Evolutionary conservation across 2,113 vertebrate species (phyloP).

Genomic region (Athene cunicularia): DNA sequence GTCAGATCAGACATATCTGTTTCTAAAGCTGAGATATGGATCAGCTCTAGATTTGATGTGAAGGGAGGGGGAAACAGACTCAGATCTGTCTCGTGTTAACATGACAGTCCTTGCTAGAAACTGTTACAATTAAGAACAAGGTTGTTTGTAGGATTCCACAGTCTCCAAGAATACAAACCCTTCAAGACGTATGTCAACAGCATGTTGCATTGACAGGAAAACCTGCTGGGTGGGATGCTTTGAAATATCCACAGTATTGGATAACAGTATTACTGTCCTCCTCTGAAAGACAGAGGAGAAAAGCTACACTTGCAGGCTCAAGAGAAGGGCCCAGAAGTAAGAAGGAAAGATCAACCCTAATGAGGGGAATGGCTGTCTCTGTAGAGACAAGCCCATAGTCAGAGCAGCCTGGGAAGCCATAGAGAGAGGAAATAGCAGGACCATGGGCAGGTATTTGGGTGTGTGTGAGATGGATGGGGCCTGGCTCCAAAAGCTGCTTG

Average conservation of each 20-base stretch:
- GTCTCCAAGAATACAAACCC: not conserved
- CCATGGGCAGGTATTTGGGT: fast-evolving
- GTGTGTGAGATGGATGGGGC: not conserved
- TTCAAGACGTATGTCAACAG: not conserved
- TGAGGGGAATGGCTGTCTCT: not conserved
- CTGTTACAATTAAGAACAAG: not conserved
- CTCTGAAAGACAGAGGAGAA: not conserved
- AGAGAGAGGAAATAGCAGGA: not conserved
- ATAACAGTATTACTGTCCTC: not conserved
- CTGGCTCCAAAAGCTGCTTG: not conserved
- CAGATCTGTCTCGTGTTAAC: not conserved
- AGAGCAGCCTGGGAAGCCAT: not conserved
- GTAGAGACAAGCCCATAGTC: not conserved
- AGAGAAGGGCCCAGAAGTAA: not conserved
- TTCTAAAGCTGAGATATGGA: not conserved
- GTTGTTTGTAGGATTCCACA: not conserved
- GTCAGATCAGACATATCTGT: not conserved
- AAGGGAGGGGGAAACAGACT: not conserved
- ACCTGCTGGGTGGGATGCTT: not conserved
- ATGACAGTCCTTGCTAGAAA: not conserved
- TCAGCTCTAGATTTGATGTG: not conserved
- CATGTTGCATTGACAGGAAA: not conserved
- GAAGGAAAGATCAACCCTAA: not conserved
- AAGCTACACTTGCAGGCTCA: fast-evolving
- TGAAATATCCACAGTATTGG: not conserved